Evolutionary conservation across 2,113 vertebrate species (phyloP).

Genomic region (Lichenostomus cassidix): DNA sequence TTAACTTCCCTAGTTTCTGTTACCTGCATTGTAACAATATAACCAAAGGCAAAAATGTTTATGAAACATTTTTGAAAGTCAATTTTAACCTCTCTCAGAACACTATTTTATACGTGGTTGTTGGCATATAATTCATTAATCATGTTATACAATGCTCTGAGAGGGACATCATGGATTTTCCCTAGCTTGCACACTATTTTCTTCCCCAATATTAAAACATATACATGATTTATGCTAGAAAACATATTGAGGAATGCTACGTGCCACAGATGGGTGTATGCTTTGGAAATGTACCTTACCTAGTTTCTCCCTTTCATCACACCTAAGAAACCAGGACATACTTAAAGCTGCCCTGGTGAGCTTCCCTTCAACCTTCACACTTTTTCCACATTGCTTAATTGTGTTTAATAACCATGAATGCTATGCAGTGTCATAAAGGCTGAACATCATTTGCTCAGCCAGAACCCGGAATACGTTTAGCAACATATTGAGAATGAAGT

Average conservation of each 20-base stretch:
- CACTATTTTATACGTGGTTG: not conserved
- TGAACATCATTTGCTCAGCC: not conserved
- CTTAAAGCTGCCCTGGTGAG: not conserved
- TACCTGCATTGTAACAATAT: not conserved
- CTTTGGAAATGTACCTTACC: not conserved
- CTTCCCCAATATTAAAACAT: not conserved
- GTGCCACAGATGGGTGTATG: fast-evolving
- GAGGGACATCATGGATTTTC: not conserved
- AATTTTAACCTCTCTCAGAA: not conserved
- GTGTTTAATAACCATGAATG: not conserved
- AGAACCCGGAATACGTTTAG: slow-evolving; percentile 10
- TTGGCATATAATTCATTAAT: not conserved
- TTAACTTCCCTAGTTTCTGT: not conserved
- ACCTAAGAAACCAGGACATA: not conserved
- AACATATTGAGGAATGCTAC: not conserved
- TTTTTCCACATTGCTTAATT: not conserved
- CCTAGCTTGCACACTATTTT: not conserved
- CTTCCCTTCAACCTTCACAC: not conserved
- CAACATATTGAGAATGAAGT: slow-evolving; percentile 12
- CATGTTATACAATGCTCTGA: not conserved
- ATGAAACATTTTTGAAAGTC: not conserved
- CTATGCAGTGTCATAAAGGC: not conserved
- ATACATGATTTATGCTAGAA: not conserved
- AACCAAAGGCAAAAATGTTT: not conserved
- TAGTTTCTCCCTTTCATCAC: not conserved